phyloP scores from a whole-genome alignment of 2,888 invertebrate genomes.

The Lasius platythorax region DNA sequence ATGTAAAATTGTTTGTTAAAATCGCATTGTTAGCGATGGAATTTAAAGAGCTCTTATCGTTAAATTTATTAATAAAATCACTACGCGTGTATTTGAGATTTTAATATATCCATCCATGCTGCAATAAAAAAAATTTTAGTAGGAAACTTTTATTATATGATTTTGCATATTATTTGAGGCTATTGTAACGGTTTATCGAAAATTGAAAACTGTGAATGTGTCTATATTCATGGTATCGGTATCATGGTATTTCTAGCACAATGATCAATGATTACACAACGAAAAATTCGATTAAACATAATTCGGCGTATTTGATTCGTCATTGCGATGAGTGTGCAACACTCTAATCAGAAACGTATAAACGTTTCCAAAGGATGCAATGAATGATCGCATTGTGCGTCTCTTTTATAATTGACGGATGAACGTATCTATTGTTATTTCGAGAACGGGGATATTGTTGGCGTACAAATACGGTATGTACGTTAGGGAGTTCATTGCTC shows the following conservation, averaged over 20 bases:
- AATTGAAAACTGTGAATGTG: not conserved
- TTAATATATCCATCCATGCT: not conserved
- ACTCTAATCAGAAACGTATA: conserved; percentile 41
- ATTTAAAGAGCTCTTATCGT: not conserved
- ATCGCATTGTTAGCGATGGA: not conserved
- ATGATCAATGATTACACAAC: not conserved
- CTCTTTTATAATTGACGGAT: conserved; percentile 21
- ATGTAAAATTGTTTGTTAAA: not conserved
- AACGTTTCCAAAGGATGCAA: conserved; percentile 34
- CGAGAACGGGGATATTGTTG: not conserved
- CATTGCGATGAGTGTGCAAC: not conserved
- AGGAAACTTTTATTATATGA: not conserved
- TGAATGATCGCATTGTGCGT: conserved; percentile 63
- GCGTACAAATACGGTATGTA: not conserved
- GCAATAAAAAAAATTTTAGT: not conserved
- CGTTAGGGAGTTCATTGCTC: not conserved
- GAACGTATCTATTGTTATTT: conserved; percentile 56
- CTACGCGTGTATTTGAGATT: not conserved
- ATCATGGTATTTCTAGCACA: not conserved
- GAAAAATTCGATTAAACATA: conserved; percentile 9
- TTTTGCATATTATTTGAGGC: not conserved
- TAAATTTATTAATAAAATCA: conserved; percentile 3
- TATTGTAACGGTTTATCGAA: conserved; percentile 4
- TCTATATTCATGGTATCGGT: too few relatives aligned
- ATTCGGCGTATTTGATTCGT: not conserved